Conservation (phyloP, 1,140 invertebrate species). For the Scylla paramamosain region DNA sequence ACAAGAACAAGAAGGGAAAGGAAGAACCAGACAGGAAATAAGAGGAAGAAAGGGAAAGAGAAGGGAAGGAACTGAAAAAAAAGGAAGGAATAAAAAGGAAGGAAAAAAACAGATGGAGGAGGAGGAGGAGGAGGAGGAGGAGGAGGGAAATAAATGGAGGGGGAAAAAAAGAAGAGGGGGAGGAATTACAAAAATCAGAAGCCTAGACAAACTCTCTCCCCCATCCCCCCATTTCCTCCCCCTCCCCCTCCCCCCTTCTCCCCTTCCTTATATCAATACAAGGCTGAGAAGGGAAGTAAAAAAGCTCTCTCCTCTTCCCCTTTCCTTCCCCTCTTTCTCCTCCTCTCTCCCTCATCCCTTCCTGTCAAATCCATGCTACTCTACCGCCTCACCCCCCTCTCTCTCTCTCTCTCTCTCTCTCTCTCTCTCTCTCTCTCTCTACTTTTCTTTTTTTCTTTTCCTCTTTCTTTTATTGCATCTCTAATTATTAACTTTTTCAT, state of each 20-base stretch:
- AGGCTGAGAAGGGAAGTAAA: not conserved
- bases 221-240: too few relatives aligned
- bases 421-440: not conserved
- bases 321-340: too few relatives aligned
- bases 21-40: not conserved
- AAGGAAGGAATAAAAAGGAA: not conserved
- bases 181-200: not conserved
- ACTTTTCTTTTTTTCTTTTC: too few relatives aligned
- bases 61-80: not conserved
- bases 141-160: not conserved
- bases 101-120: not conserved
- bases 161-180: not conserved
- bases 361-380: too few relatives aligned
- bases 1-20: not conserved
- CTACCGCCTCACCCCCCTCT: too few relatives aligned
- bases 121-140: not conserved
- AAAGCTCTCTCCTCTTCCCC: not conserved
- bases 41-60: not conserved
- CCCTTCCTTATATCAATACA: not conserved
- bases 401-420: too few relatives aligned
- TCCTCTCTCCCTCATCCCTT: too few relatives aligned
- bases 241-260: not conserved
- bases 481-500: too few relatives aligned
- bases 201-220: too few relatives aligned
- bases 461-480: too few relatives aligned